Evolutionary conservation across 2,888 invertebrate genomes (phyloP), one percentile per base, ranked within the genome.

Genomic region (Campoletis raptor): DNA sequence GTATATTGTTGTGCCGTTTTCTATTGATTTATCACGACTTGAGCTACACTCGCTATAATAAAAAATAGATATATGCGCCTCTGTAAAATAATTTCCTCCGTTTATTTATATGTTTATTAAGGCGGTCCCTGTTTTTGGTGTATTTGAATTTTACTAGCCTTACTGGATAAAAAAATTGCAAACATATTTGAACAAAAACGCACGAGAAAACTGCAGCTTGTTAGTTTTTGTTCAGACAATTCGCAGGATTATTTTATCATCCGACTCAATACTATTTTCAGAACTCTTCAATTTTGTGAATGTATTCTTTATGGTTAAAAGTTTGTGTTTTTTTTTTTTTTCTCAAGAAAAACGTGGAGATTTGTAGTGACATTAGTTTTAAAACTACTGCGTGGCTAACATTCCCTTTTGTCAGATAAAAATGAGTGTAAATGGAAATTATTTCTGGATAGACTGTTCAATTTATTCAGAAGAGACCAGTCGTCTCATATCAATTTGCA

Each of bases 41-140:
- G 67, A 87, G 83, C 77, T 77, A 83, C 76, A 78, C 72, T 77
- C 72, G 82, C 57, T 54, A 83, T 67, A 83, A 67, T 36, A 57
- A 77, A 64, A 57, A 77, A 64, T 88, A 85, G 66, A 45, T 81
- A 86, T 81, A 85, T 85, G 45, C 79, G 85, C 81, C 88, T 88
- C 83, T 91, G 90, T 89, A 90, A 91, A 89, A 92, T 90, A 90
- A 89, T 89, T 89, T 88, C 88, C 79, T 76, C 83, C 81, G 72
- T 84, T 88, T 90, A 89, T 84, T 85, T 90, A 89, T 83, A 82
- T 82, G 40, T 74, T 85, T 57, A 73, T 82, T 61, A 67, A 79
- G 78, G 74, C 61, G 45, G 48, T 80, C 80, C 74, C 64, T 69
- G n/a, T 72, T 72, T 18, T 57, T n/a, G 54, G 45, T 86, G 3